Conservation (phyloP, 2,113 vertebrate species). For the Crocuta crocuta region DNA sequence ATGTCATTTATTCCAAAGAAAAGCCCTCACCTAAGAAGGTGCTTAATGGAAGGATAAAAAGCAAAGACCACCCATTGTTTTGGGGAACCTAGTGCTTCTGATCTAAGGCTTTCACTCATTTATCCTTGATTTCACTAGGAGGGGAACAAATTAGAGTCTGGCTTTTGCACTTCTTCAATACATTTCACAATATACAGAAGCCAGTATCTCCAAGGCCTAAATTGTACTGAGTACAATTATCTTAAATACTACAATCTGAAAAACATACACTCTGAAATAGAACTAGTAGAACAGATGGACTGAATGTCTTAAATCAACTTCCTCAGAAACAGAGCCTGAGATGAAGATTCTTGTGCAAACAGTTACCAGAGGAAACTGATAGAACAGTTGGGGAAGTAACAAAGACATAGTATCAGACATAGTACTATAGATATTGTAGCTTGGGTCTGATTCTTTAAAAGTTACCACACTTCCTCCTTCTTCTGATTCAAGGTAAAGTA, state of each 20-base stretch:
- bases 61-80: background rate
- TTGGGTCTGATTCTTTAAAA: background rate
- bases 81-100: background rate
- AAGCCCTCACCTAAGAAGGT: background rate
- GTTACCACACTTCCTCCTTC: background rate
- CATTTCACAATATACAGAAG: background rate
- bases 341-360: background rate
- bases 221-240: background rate
- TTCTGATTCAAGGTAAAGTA: background rate
- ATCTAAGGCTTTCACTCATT: background rate
- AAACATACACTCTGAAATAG: background rate
- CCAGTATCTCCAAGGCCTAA: background rate
- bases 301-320: background rate
- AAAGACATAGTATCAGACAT: background rate
- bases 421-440: background rate
- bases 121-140: background rate
- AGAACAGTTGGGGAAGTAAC: background rate
- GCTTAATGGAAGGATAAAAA: background rate
- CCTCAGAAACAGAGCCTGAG: background rate
- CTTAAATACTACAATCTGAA: background rate
- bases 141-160: background rate
- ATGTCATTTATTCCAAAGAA: background rate
- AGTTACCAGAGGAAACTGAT: background rate
- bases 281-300: background rate
- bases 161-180: background rate